Conservation (phyloP, 2,888 invertebrate genomes). For the Zygogramma bicolorata region DNA sequence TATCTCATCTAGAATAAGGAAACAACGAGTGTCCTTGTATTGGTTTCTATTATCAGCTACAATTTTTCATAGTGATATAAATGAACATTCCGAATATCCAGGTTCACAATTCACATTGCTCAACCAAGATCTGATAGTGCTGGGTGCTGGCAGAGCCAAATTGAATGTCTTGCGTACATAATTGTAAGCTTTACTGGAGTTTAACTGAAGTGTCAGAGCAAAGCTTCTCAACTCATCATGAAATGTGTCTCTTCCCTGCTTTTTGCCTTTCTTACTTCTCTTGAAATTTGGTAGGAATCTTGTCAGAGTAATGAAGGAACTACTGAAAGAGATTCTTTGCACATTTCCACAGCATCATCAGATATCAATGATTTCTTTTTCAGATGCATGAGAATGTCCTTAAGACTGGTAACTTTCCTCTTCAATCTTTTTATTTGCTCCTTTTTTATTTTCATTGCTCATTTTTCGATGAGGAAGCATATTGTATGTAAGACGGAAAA, state of each 20-base stretch:
- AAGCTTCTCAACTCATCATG: conserved; percentile 30
- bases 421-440: neutral
- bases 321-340: neutral
- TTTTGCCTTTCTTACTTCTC: neutral
- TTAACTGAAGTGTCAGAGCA: conserved; percentile 45
- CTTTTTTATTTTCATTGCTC: neutral
- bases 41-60: conserved; percentile 3
- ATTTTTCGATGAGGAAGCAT: no score
- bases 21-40: conserved; percentile 35
- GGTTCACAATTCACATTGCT: conserved; percentile 42
- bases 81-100: conserved; percentile 45
- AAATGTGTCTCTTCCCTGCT: conserved; percentile 7
- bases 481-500: no score
- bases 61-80: conserved; percentile 39
- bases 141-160: conserved; percentile 35
- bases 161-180: conserved; percentile 38
- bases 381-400: neutral
- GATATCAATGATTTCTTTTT: neutral
- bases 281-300: neutral
- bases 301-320: neutral
- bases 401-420: neutral
- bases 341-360: neutral
- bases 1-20: conserved; percentile 55
- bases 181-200: conserved; percentile 38
- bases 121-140: conserved; percentile 45